Evolutionary conservation across 2,888 invertebrate species (phyloP), one percentile per base, ranked within the genome.

Genomic region (Prosopocoilus inquinatus): DNA sequence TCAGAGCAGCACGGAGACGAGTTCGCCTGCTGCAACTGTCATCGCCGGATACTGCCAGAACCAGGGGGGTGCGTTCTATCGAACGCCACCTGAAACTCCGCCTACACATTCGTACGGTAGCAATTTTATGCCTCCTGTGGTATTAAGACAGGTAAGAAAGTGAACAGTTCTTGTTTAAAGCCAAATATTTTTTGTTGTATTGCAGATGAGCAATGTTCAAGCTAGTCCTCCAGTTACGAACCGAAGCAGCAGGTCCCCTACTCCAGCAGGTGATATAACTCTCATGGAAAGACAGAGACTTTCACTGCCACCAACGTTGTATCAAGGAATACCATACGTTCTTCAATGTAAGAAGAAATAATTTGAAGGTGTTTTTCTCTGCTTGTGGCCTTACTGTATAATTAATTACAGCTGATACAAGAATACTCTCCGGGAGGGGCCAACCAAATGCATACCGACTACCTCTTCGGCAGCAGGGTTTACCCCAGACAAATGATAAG

Each of bases 221-320:
- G 62, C 65, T 51, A 67, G 67, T 53, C 61, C 65, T 9, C 63
- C 65, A 32, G 55, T 59, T 9, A 61, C 57, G 20, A 39, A 68
- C 32, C 69, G 74, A 63, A 74, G 68, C 52, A 78, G 77, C 63
- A 67, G 76, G 59, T 78, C 78, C 34, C 77, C 77, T 5, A 78
- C 78, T 32, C 78, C 78, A 13, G 75, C 72, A 32, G 67, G 68
- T 58, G 76, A 75, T 49, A 64, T 69, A 46, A 57, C 69, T 8
- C 69, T 67, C 63, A 70, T 68, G 44, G 73, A 47, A n/a, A 69
- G 70, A 46, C 73, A 71, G 55, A 65, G 75, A 56, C 71, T 72
- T 61, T 50, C 70, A 2, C 49, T 74, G 53, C 71, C 74, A 5
- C 70, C 75, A 12, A 63, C 70, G 60, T 59, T 76, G 33, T 75